Conservation (phyloP, 2,888 invertebrate species). For the Athripsodes cinereus region DNA sequence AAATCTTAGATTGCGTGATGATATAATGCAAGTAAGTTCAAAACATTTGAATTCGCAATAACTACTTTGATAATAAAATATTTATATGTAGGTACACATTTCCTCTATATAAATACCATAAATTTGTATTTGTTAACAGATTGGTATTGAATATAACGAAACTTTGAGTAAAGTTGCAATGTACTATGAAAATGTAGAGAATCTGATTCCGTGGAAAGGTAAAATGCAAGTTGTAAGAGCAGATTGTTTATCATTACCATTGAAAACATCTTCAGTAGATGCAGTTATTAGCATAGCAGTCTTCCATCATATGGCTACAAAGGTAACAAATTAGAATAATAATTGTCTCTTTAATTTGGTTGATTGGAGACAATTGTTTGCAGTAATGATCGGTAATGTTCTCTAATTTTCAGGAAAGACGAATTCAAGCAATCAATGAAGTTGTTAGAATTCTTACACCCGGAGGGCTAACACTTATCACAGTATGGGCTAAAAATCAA, state of each 20-base stretch:
- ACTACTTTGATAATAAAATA: no score
- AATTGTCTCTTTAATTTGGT: no score
- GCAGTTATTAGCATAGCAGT: constrained; percentile 92
- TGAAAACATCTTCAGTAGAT: constrained; percentile 65
- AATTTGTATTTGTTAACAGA: constrained; percentile 41
- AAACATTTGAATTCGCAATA: no score
- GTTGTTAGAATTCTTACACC: constrained; percentile 66
- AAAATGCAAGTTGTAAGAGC: constrained; percentile 63
- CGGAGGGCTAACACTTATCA: constrained; percentile 76
- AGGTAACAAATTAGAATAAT: constrained; percentile 38
- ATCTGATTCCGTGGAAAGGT: constrained; percentile 23
- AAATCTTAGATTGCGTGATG: constrained; percentile 64
- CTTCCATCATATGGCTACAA: constrained; percentile 87
- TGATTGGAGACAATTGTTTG: no score
- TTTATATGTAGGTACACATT: no score
- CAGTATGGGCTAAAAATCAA: constrained; percentile 96
- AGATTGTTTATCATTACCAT: constrained; percentile 70
- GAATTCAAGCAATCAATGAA: constrained; percentile 68
- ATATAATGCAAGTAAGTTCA: constrained; percentile 53
- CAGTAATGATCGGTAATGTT: no score
- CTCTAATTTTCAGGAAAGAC: constrained; percentile 59
- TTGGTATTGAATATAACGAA: constrained; percentile 50
- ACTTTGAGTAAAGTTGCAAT: constrained; percentile 72
- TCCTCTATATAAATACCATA: no score
- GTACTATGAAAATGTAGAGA: constrained; percentile 28